phyloP scores from a whole-genome alignment of 2,113 vertebrate genomes.

The Macroglossus sobrinus region DNA sequence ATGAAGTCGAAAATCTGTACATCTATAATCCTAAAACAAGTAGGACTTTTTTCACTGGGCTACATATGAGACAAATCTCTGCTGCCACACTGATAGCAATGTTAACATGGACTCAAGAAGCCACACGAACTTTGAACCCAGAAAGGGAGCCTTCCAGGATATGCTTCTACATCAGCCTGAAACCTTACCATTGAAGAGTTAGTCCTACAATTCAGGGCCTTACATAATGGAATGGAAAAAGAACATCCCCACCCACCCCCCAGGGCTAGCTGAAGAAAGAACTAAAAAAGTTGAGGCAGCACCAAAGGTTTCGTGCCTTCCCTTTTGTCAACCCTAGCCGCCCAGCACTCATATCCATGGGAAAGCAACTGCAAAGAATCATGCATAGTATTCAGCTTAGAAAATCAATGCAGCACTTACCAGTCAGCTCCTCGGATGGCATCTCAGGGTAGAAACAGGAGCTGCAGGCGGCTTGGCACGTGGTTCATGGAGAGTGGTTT shows the following conservation, averaged over 20 bases:
- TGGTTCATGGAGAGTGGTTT: neutral
- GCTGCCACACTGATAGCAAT: neutral
- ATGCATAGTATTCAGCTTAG: rapidly evolving
- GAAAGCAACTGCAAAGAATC: neutral
- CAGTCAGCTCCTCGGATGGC: neutral
- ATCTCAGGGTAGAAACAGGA: neutral
- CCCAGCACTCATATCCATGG: neutral
- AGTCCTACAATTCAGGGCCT: neutral
- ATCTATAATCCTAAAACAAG: neutral
- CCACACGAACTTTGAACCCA: neutral
- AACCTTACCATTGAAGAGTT: neutral
- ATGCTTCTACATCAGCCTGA: neutral
- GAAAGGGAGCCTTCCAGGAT: neutral
- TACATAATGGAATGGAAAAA: neutral
- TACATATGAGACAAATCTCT: neutral
- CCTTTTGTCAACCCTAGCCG: neutral
- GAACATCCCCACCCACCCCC: no score
- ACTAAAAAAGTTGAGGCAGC: neutral
- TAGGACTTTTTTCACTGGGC: neutral
- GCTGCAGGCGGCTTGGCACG: no score
- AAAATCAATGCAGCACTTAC: neutral
- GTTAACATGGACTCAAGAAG: neutral
- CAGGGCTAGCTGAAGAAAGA: neutral
- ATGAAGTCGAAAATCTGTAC: neutral
- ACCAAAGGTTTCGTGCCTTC: neutral